Percentiles rank a stretch among this genome's conserved stretches.
Evolutionary conservation across 1,140 invertebrate genomes (phyloP).

Genomic region (Halotydeus destructor): DNA sequence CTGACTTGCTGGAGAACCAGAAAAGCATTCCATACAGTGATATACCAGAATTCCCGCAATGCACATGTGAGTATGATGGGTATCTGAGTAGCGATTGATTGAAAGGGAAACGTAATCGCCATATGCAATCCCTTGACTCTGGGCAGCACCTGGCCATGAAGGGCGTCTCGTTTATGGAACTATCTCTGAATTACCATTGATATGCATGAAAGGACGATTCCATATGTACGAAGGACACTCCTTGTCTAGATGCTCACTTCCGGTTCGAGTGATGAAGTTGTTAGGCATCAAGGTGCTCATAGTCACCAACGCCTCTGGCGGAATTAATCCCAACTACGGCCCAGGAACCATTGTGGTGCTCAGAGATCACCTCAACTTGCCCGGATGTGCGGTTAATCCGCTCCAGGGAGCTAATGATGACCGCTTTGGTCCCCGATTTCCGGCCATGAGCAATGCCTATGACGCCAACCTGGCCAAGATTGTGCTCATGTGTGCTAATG

Average conservation of each 20-base stretch:
- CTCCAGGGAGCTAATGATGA: conserved; percentile 81
- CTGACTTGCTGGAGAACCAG: conserved; percentile 49
- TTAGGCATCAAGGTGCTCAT: conserved; percentile 66
- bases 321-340: conserved; percentile 57
- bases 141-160: conserved; percentile 58
- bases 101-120: too few species aligned
- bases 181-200: conserved; percentile 47
- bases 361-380: conserved; percentile 83
- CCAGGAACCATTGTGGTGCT: conserved; percentile 93
- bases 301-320: conserved; percentile 84
- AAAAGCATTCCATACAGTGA: conserved; percentile 56
- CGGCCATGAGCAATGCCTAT: conserved; percentile 71
- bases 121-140: too few species aligned
- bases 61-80: conserved; percentile 34
- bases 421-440: conserved; percentile 74
- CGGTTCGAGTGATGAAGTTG: conserved; percentile 68
- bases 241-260: conserved; percentile 58
- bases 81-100: too few species aligned
- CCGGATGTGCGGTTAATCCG: conserved; percentile 62
- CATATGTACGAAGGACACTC: conserved; percentile 85
- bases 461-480: conserved; percentile 44
- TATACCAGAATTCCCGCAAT: conserved; percentile 74
- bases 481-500: conserved; percentile 43
- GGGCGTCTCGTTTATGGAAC: conserved; percentile 70
- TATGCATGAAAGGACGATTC: conserved; percentile 88